Conservation (phyloP, 1,140 invertebrate genomes). For the Samia ricini region DNA sequence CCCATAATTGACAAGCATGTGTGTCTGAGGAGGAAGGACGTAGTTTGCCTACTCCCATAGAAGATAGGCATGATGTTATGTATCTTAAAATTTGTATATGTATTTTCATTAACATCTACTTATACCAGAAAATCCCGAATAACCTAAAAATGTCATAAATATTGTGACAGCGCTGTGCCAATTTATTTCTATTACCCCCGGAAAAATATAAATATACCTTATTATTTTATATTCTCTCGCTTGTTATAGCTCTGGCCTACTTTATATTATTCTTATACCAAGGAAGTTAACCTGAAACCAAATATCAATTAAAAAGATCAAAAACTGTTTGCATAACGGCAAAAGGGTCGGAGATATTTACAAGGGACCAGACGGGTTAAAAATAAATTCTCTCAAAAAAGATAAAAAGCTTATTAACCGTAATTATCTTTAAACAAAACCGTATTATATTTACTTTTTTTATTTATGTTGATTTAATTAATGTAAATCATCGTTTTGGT, state of each 20-base stretch:
- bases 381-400: constrained; percentile 24
- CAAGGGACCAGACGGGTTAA: constrained; percentile 15
- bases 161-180: not conserved
- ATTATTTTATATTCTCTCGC: no score
- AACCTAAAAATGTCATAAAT: not conserved
- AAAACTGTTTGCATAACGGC: constrained; percentile 25
- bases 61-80: no score
- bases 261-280: constrained; percentile 7
- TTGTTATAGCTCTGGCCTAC: not conserved
- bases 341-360: constrained; percentile 33
- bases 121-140: not conserved
- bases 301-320: constrained; percentile 40
- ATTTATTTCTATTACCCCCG: not conserved
- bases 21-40: no score
- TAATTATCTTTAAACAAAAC: constrained; percentile 6
- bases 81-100: no score
- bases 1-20: no score
- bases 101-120: no score
- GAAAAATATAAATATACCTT: not conserved
- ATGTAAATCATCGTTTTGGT: not conserved
- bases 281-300: constrained; percentile 20
- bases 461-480: not conserved
- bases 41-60: no score
- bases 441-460: not conserved
- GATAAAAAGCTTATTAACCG: constrained; percentile 20